phyloP scores from a whole-genome alignment of 2,888 invertebrate species.

The Stenodera caucasica region DNA sequence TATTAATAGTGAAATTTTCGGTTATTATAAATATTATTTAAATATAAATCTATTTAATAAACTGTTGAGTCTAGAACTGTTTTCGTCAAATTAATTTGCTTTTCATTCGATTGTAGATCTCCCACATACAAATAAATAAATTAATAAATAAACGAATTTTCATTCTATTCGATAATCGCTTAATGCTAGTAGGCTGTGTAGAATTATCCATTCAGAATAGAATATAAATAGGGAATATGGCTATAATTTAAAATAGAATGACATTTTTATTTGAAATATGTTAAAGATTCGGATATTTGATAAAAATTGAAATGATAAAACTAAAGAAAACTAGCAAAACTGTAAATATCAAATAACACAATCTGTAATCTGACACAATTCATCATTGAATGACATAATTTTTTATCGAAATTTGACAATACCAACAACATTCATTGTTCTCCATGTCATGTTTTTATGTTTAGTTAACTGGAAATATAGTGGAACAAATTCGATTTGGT shows the following conservation, averaged over 20 bases:
- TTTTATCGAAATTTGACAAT: background rate
- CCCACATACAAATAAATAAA: too few species aligned
- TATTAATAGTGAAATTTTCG: background rate
- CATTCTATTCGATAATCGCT: background rate
- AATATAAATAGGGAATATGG: background rate
- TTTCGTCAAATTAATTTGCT: background rate
- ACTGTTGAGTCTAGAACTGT: background rate
- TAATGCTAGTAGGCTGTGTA: background rate
- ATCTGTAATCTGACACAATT: background rate
- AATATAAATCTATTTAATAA: background rate
- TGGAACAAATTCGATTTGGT: too few species aligned
- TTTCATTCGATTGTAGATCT: background rate
- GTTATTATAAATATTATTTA: background rate
- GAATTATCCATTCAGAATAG: background rate
- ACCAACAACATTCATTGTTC: background rate
- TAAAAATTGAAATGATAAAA: slow-evolving; percentile 8
- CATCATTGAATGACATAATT: background rate
- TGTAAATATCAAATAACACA: slow-evolving; percentile 24
- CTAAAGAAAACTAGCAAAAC: slow-evolving; percentile 14
- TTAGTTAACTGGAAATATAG: too few species aligned
- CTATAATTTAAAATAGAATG: slow-evolving; percentile 12
- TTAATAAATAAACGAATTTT: too few species aligned
- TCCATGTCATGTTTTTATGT: background rate
- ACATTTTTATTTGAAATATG: slow-evolving; percentile 23
- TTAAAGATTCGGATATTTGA: slow-evolving; percentile 21